These are phyloP conservation scores for Knipowitschia caucasica DNA, from an alignment of 2,797 vertebrate genomes.

Conservation along the genomic window DNA sequence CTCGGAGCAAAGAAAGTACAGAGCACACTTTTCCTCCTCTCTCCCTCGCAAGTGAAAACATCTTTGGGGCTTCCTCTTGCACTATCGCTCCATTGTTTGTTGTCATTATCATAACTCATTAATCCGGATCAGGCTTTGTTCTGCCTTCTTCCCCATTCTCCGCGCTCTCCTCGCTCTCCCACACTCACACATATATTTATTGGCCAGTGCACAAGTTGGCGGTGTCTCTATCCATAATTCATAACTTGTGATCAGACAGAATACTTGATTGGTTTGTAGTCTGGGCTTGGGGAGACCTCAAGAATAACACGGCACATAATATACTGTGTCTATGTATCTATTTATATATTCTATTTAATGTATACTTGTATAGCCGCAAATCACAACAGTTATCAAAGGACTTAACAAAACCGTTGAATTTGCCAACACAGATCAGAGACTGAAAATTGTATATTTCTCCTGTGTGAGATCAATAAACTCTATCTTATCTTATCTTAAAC, in stretches of 20 bases:
- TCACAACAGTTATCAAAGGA: no score
- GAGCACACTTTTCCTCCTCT: conserved; percentile 34
- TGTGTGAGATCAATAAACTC: no score
- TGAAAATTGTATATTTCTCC: no score
- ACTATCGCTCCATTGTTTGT: conserved; percentile 66
- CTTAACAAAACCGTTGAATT: no score
- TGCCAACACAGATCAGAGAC: no score
- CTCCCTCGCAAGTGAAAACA: conserved; percentile 31
- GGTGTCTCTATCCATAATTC: conserved; percentile 64
- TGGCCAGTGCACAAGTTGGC: conserved; percentile 47
- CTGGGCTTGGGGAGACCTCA: conserved; percentile 52
- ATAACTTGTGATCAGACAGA: conserved; percentile 70
- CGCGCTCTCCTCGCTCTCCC: background rate
- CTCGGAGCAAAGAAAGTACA: conserved; percentile 37
- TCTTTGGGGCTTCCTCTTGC: conserved; percentile 53
- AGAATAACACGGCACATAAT: conserved; percentile 61
- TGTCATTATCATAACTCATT: conserved; percentile 68
- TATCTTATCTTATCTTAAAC: no score
- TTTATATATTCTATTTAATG: no score
- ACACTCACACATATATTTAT: conserved; percentile 15
- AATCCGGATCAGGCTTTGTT: conserved; percentile 58
- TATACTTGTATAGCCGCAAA: no score
- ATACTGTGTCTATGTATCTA: no score
- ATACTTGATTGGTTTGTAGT: conserved; percentile 65
- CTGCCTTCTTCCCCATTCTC: conserved; percentile 26